Evolutionary conservation across 2,113 vertebrate species (phyloP).

Genomic region (Ciconia boyciana): DNA sequence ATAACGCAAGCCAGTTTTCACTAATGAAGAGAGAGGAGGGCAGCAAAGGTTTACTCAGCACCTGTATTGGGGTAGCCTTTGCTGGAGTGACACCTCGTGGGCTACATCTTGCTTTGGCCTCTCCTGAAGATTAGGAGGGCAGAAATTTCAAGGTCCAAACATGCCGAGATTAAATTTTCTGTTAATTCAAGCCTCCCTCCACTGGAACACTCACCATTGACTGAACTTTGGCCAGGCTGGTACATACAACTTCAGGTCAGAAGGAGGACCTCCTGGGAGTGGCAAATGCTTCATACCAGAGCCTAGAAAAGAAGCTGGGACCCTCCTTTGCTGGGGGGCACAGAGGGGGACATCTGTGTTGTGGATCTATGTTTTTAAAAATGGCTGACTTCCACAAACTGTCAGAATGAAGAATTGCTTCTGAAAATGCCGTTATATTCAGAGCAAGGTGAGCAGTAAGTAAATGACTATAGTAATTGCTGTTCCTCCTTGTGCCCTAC

Average conservation of each 20-base stretch:
- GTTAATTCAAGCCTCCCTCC: not conserved
- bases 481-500: not conserved
- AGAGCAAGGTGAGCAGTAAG: not conserved
- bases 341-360: not conserved
- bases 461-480: not conserved
- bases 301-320: not conserved
- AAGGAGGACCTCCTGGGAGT: not conserved
- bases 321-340: too few relatives aligned
- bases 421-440: not conserved
- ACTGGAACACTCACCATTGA: not conserved
- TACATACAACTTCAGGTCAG: not conserved
- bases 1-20: not conserved
- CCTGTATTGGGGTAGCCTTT: not conserved
- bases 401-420: not conserved
- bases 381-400: not conserved
- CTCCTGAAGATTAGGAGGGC: not conserved
- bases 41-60: not conserved
- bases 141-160: not conserved
- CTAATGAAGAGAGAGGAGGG: not conserved
- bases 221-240: not conserved
- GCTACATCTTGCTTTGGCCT: not conserved
- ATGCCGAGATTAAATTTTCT: not conserved
- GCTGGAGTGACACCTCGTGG: constrained; percentile 23
- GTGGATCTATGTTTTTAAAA: not conserved
- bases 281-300: not conserved